Evolutionary conservation across 2,113 vertebrate genomes (phyloP), one percentile per base, ranked within the genome.

Genomic region (Nanorana parkeri): DNA sequence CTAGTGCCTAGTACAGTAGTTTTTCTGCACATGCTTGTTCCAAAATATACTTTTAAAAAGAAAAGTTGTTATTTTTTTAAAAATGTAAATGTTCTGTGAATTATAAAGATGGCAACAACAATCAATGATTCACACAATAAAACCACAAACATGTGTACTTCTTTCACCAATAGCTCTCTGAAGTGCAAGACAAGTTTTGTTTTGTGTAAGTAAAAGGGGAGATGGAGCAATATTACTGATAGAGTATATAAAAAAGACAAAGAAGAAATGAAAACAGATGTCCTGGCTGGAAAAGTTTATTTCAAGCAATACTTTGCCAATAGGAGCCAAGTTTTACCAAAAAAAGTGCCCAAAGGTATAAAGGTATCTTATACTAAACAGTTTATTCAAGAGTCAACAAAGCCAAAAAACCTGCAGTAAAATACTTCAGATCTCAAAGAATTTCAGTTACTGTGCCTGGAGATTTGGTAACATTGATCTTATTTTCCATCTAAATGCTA

Each of bases 331-430:
- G n/a, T 26, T 74, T 72, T 68, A 56, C 55, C 68, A 82, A 85
- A 78, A n/a, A 77, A 56, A 80, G 15, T 79, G 60, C 41, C 81
- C 75, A 72, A 74, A 86, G 61, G 78, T 2, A 83, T 8, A 77
- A 60, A 67, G 24, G 52, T 80, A 86, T 77, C 67, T 78, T 66
- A 32, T 54, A 65, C 78, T 6, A 54, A 17, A 83, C 80, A 21
- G 63, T 58, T 84, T 71, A 84, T 77, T 76, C 52, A 69, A 68
- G 84, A 85, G 36, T 80, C 79, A 87, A 83, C 75, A 84, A 84
- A 84, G 61, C 24, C 61, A 79, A 5, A 51, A 8, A 82, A 24
- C n/a, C 55, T 83, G 32, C 72, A 84, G 77, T 66, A 81, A 87
- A 84, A 87, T 58, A 58, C 77, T 79, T 79, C 51, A 41, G 26